These are phyloP conservation scores for Sphaerophoria rueppellii DNA, from an alignment of 2,888 invertebrate genomes.

Conservation along the genomic window DNA sequence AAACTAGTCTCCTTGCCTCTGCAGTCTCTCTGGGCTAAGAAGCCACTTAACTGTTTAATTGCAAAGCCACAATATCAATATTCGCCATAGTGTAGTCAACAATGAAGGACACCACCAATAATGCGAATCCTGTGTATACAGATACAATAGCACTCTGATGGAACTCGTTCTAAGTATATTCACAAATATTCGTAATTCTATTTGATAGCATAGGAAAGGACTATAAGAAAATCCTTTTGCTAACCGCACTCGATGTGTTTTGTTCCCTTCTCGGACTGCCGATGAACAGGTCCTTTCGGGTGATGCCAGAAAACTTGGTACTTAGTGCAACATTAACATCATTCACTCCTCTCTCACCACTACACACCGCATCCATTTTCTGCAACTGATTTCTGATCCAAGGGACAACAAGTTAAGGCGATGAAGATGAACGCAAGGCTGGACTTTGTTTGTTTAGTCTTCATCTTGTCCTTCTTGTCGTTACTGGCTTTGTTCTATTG, in stretches of 20 bases:
- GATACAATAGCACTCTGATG: background rate
- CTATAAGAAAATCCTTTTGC: slow-evolving; percentile 53
- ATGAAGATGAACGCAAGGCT: slow-evolving; percentile 54
- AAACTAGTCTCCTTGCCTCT: no score
- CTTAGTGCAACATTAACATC: slow-evolving; percentile 61
- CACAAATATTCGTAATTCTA: slow-evolving; percentile 61
- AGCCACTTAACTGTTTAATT: slow-evolving; percentile 72
- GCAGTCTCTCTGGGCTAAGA: slow-evolving; percentile 32
- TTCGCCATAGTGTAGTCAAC: slow-evolving; percentile 60
- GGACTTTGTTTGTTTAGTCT: slow-evolving; percentile 68
- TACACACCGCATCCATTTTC: background rate
- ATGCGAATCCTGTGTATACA: slow-evolving; percentile 44
- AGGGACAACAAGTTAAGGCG: slow-evolving; percentile 68
- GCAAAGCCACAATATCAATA: slow-evolving; percentile 72
- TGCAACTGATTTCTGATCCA: slow-evolving; percentile 53
- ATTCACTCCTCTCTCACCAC: slow-evolving; percentile 3
- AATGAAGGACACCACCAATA: slow-evolving; percentile 64
- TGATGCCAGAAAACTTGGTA: slow-evolving; percentile 40
- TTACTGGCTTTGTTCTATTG: background rate
- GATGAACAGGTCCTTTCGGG: slow-evolving; percentile 33
- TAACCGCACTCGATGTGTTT: slow-evolving; percentile 32
- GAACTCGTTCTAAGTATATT: slow-evolving; percentile 36
- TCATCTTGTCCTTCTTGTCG: slow-evolving; percentile 48
- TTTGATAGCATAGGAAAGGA: slow-evolving; percentile 45
- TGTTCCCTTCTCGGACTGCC: background rate